Conservation (phyloP, 1,140 invertebrate species). For the Brevipalpus yothersi region DNA sequence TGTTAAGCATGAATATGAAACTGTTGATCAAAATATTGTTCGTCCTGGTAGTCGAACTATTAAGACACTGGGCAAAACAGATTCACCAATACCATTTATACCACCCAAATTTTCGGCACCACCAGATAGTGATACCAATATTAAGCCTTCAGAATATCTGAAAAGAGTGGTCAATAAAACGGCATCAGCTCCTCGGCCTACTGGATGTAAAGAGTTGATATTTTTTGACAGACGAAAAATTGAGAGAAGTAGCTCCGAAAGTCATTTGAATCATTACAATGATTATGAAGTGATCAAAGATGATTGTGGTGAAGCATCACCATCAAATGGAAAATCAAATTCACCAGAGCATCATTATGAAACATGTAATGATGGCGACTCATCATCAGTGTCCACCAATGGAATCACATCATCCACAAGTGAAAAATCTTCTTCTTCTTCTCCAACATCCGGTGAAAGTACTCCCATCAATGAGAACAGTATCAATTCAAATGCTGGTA, state of each 20-base stretch:
- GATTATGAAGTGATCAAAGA: slow-evolving; percentile 7
- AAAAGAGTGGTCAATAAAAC: slow-evolving; percentile 37
- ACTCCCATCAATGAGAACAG: background rate
- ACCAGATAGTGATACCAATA: slow-evolving; percentile 39
- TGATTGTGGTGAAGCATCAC: background rate
- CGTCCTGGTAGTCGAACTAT: background rate
- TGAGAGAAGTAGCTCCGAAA: slow-evolving; percentile 8
- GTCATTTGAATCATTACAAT: slow-evolving; percentile 1
- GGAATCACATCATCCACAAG: background rate
- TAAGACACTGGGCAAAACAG: background rate
- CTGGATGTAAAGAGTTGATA: background rate
- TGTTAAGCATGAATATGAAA: no score
- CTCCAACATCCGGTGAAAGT: background rate
- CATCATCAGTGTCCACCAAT: background rate
- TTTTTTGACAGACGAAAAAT: background rate
- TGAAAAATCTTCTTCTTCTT: slow-evolving; percentile 10
- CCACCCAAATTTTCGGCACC: slow-evolving; percentile 54
- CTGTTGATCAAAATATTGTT: background rate
- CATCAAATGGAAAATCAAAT: background rate
- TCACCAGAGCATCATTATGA: background rate
- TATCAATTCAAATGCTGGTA: slow-evolving; percentile 17
- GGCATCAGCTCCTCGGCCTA: background rate
- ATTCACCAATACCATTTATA: slow-evolving; percentile 36
- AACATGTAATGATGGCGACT: background rate
- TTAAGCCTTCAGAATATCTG: slow-evolving; percentile 73